Evolutionary conservation across 2,888 invertebrate genomes (phyloP), one percentile per base, ranked within the genome.

Genomic region (Pteria penguin): DNA sequence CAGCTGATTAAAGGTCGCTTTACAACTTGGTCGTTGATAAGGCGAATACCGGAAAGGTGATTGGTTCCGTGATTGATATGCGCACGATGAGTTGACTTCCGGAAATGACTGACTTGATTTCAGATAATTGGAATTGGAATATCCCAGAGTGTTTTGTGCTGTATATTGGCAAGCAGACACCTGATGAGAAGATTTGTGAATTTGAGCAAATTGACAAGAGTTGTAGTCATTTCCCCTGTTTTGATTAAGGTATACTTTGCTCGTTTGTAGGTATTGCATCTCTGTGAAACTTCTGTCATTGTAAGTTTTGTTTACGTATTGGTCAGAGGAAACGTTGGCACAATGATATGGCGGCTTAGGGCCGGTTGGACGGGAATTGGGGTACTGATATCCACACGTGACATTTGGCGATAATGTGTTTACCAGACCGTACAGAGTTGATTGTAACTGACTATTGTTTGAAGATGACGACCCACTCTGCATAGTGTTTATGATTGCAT

Each of bases 401-500:
- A 68, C 68, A 57, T 68, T 68, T 11, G 68, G 68, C 33, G 68
- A 52, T 24, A 68, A 33, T 22, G 45, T 68, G 32, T 74, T 74
- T 11, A 74, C 67, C 33, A 74, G 55, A 22, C 74, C 74, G 33
- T 68, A 68, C 1, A 74, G 68, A 55, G 68, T 61, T 4, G 74
- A 68, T 26, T 74, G 68, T 24, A 68, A 55, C 2, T 74, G 74
- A 18, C 55, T 65, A 18, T 33, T 65, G 4, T n/a, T 22, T 0
- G 67, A 55, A 22, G 63, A 57, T 5, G 71, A 45, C 18, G 76
- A 72, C 2, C 71, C 71, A n/a, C 66, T 55, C 57, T 76, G 72
- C 76, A 76, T 76, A 55, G 72, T 69, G 31, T 77, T 72, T 31
- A 77, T 72, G 14, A 77, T 77, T n/a, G 76, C 76, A 45, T 72